Evolutionary conservation across 1,140 invertebrate genomes (phyloP).

Genomic region (Eurosta solidaginis): DNA sequence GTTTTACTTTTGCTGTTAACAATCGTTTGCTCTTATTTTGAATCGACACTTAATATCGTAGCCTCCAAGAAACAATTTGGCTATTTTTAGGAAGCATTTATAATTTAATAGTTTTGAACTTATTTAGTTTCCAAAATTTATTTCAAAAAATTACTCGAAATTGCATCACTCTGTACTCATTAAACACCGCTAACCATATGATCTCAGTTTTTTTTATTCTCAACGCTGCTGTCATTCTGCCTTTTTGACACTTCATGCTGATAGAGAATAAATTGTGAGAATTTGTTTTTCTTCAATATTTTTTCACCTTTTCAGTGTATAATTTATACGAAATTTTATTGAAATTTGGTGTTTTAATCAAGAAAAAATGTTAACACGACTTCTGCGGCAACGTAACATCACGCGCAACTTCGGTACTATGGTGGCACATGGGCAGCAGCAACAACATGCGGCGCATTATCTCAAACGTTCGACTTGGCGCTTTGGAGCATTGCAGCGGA

Average conservation of each 20-base stretch:
- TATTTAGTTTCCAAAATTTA: background rate
- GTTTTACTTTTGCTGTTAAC: too few relatives aligned
- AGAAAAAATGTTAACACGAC: constrained; percentile 25
- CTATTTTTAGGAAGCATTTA: too few relatives aligned
- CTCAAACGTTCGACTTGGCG: background rate
- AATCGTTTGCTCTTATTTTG: too few relatives aligned
- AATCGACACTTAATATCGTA: too few relatives aligned
- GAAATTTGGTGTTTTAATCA: background rate
- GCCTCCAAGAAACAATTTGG: too few relatives aligned
- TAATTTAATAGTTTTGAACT: background rate
- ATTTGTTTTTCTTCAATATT: background rate
- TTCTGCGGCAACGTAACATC: background rate
- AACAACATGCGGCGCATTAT: background rate
- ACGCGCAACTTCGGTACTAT: background rate
- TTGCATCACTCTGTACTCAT: background rate
- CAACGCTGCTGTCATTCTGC: background rate
- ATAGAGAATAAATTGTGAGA: background rate
- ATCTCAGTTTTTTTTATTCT: background rate
- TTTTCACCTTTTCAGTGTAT: background rate
- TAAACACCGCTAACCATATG: constrained; percentile 1
- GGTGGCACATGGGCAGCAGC: background rate
- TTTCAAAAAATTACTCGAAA: background rate
- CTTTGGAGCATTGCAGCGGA: background rate
- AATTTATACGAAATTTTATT: background rate
- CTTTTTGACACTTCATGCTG: background rate